Conservation (phyloP, 2,113 vertebrate species). For the Mirounga angustirostris region DNA sequence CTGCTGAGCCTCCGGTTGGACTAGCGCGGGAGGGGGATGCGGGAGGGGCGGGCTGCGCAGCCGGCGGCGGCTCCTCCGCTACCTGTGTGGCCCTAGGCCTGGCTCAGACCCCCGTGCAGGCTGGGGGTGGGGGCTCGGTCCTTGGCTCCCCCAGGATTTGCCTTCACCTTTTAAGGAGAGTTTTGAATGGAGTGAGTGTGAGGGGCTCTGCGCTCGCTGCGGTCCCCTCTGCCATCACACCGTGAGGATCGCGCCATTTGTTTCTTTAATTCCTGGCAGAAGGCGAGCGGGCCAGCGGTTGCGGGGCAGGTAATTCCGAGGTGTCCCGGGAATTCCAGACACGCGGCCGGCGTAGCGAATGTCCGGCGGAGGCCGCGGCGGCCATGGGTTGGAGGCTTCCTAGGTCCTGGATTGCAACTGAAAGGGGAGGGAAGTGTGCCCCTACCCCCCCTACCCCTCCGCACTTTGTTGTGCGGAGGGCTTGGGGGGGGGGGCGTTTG, state of each 20-base stretch:
- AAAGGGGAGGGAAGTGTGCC: background rate
- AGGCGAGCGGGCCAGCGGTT: conserved; percentile 17
- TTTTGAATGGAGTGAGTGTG: background rate
- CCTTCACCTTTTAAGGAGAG: conserved; percentile 48
- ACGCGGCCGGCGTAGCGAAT: background rate
- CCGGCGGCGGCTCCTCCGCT: conserved; percentile 90
- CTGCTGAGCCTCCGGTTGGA: conserved; percentile 64
- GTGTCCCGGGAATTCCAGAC: conserved; percentile 36
- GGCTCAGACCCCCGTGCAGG: conserved; percentile 62
- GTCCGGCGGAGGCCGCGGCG: background rate
- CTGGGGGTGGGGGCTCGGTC: conserved; percentile 38
- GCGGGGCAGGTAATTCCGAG: conserved; percentile 72
- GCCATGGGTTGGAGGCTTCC: background rate
- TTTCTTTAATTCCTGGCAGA: conserved; percentile 52
- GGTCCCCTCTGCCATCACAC: background rate
- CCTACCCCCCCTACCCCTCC: no score
- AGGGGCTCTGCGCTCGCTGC: background rate
- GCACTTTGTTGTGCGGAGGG: background rate
- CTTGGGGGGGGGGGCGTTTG: background rate
- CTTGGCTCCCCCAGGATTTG: background rate
- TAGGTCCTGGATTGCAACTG: background rate
- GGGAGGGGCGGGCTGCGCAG: conserved; percentile 75
- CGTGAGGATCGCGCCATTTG: conserved; percentile 45
- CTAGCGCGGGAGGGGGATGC: conserved; percentile 84
- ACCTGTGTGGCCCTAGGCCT: conserved; percentile 96